phyloP scores from a whole-genome alignment of 2,888 invertebrate genomes.

The Marronus borbonicus region DNA sequence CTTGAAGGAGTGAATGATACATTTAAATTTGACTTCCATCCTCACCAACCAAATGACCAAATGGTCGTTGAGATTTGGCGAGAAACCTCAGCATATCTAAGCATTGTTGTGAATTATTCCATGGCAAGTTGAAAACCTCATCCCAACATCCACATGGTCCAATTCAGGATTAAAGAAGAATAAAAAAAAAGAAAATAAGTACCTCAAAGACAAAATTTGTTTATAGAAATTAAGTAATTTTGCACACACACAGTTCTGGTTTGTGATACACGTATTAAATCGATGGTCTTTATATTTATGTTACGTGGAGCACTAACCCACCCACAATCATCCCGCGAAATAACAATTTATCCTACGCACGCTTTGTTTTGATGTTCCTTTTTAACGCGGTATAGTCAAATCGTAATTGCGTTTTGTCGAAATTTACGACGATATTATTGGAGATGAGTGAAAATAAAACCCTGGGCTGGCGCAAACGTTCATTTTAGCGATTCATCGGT shows the following conservation, averaged over 20 bases:
- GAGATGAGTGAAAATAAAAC: conserved; percentile 30
- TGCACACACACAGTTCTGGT: not conserved
- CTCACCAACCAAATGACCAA: no score
- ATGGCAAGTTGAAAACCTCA: no score
- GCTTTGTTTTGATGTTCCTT: conserved; percentile 24
- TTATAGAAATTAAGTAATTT: no score
- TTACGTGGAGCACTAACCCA: not conserved
- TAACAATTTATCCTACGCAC: conserved; percentile 5
- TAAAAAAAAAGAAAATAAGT: no score
- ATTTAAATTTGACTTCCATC: no score
- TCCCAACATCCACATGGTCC: no score
- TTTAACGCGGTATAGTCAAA: conserved; percentile 16
- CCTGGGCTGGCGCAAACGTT: conserved; percentile 15
- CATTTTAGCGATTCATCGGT: conserved; percentile 33
- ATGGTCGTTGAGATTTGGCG: no score
- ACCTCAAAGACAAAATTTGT: no score
- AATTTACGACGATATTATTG: conserved; percentile 38
- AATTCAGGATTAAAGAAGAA: no score
- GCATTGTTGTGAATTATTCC: no score
- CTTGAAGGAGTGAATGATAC: no score
- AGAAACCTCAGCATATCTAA: no score
- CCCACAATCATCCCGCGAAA: not conserved
- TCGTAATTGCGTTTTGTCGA: conserved; percentile 16
- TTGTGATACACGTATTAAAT: not conserved
- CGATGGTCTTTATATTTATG: not conserved